Base-by-base conservation (phyloP, 1,140 invertebrate genomes). In the Dendroctonus ponderosae region DNA sequence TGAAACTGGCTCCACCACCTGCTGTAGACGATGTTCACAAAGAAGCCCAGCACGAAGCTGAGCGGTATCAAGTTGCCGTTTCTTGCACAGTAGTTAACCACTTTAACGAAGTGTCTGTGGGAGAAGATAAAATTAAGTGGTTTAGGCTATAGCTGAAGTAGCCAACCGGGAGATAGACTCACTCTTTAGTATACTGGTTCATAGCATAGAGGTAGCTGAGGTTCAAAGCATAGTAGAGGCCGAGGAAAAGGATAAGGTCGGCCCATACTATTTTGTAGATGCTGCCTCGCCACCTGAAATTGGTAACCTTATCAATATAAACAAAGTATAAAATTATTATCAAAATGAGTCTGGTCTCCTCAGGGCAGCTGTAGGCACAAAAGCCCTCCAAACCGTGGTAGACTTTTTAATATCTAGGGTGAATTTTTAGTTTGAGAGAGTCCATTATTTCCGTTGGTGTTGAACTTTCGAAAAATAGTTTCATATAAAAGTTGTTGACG, bases 1-100 rank as follows among this genome's bases (percentile, higher is more conserved):
- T 84, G 86, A 73, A 93, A 96, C 77, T 96, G 94, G 78, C 85
- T 88, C 94, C 94, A 96, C 94, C 94, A 98, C 75, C 95, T 84
- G 7, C 87, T 89, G 81, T 96, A 93, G 12, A 98, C 93, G 52
- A 96, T 88, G 9, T 90, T 89, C 9, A 98, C 94, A 79, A 96
- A 98, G 79, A 81, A 81, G 14, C 80, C 80, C 57, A 90, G 80
- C 12, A 90, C 85, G 76, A 88, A 88, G 14, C 86, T 85, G 39
- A 91, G 73, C 5, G 89, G 89, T 71, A 91, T 90, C 43, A 88
- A 80, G 65, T 84, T 84, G 61, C 83, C 85, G 77, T 88, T 88
- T 15, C 83, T 83, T 59, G 87, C 84, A 74, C 88, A 90, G 70
- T 90, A 89, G 26, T 79, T 78, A 0, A 85, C 83, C 5, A 90